These are phyloP conservation scores for Solenopsis fugax DNA, from an alignment of 1,140 invertebrate genomes.

Conservation along the genomic window DNA sequence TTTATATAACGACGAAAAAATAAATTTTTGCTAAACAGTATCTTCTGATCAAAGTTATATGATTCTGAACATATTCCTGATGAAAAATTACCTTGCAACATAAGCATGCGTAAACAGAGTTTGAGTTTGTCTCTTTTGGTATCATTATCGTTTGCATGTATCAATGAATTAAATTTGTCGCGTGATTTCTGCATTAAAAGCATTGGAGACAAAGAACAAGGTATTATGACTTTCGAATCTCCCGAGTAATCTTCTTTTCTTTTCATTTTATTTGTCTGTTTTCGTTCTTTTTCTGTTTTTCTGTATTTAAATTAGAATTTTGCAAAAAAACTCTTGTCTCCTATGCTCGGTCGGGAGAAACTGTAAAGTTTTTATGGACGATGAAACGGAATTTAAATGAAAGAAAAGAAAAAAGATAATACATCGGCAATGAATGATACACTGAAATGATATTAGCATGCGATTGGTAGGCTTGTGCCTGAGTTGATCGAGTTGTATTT, in stretches of 20 bases:
- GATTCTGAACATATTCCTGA: constrained; percentile 58
- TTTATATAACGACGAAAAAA: constrained; percentile 74
- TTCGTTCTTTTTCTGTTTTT: not conserved
- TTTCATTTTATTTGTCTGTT: constrained; percentile 9
- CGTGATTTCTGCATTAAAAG: constrained; percentile 52
- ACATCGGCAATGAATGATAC: constrained; percentile 59
- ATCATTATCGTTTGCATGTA: constrained; percentile 74
- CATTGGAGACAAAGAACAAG: constrained; percentile 57
- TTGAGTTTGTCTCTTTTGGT: constrained; percentile 76
- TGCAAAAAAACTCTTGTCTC: constrained; percentile 46
- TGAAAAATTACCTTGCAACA: constrained; percentile 75
- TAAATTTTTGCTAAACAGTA: constrained; percentile 77
- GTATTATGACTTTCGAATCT: not conserved
- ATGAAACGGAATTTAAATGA: constrained; percentile 40
- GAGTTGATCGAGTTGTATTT: constrained; percentile 87
- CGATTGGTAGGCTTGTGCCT: constrained; percentile 84
- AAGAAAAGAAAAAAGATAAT: constrained; percentile 19
- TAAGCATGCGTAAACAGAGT: constrained; percentile 83
- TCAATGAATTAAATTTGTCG: constrained; percentile 59
- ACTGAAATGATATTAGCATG: constrained; percentile 81
- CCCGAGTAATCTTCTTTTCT: not conserved
- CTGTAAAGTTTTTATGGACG: constrained; percentile 31
- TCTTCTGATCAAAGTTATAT: constrained; percentile 68
- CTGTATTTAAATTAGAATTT: not conserved
- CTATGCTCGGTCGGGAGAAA: constrained; percentile 63